Conservation (phyloP, 2,113 vertebrate genomes). For the Pangasianodon gigas region DNA sequence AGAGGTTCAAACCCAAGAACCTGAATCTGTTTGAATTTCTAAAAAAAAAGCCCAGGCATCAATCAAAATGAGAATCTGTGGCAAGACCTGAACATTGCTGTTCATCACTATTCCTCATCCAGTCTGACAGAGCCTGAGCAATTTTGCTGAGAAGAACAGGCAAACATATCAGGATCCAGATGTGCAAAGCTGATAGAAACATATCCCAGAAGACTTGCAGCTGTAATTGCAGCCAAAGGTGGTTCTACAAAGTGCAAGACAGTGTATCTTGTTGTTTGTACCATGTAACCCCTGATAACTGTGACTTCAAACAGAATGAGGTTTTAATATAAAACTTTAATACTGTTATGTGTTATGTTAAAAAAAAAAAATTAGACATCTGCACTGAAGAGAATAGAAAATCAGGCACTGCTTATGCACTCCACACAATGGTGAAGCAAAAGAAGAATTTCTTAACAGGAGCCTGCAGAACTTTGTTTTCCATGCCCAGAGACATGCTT, state of each 20-base stretch:
- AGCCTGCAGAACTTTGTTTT: constrained; percentile 44
- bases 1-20: neutral
- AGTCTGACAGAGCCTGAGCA: neutral
- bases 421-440: neutral
- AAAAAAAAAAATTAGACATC: neutral
- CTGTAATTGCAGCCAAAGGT: neutral
- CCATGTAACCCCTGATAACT: neutral
- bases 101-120: neutral
- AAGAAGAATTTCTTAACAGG: constrained; percentile 25
- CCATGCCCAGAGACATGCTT: constrained; percentile 46
- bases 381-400: neutral
- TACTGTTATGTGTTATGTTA: neutral
- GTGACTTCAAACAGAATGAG: neutral
- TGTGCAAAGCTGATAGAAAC: neutral
- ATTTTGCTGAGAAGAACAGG: neutral
- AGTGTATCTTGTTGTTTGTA: neutral
- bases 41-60: neutral
- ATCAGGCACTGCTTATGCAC: constrained; percentile 14
- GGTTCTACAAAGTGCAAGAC: neutral
- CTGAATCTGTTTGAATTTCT: neutral
- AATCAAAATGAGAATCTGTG: neutral
- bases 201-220: neutral
- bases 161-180: neutral
- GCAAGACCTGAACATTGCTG: neutral
- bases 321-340: neutral